Evolutionary conservation across 2,797 vertebrate species (phyloP).

Genomic region (Clarias laeviceps): DNA sequence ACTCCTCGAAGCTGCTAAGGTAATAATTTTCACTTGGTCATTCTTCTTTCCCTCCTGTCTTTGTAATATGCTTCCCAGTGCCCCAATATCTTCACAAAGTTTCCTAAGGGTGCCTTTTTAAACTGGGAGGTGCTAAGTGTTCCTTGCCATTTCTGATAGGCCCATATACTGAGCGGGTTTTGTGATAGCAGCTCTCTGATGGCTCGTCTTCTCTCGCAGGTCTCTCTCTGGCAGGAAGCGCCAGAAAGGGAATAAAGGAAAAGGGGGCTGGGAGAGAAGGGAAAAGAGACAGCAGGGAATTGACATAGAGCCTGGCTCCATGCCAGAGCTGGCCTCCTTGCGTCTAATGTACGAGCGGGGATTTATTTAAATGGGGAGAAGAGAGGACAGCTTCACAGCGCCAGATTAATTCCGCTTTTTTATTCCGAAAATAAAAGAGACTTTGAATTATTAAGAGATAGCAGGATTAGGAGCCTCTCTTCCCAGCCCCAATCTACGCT

Average conservation of each 20-base stretch:
- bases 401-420: conserved; percentile 98
- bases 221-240: conserved; percentile 76
- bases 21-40: conserved; percentile 64
- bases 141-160: conserved; percentile 76
- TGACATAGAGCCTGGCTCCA: conserved; percentile 80
- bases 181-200: conserved; percentile 80
- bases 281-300: conserved; percentile 76
- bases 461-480: conserved; percentile 98
- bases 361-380: conserved; percentile 95
- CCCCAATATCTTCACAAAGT: conserved; percentile 79
- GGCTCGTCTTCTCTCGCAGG: conserved; percentile 74
- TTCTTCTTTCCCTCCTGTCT: conserved; percentile 60
- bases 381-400: conserved; percentile 96
- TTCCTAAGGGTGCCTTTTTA: conserved; percentile 75
- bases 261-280: conserved; percentile 69
- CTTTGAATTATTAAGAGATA: conserved; percentile 99
- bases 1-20: conserved; percentile 50
- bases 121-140: conserved; percentile 73
- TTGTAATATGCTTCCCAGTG: conserved; percentile 76
- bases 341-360: conserved; percentile 87
- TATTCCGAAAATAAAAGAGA: conserved; percentile 99
- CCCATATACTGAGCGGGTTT: conserved; percentile 77
- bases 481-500: conserved; percentile 91
- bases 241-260: conserved; percentile 70
- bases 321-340: conserved; percentile 82